Evolutionary conservation across 2,113 vertebrate species (phyloP), one percentile per base, ranked within the genome.

Genomic region (Cyanistes caeruleus): DNA sequence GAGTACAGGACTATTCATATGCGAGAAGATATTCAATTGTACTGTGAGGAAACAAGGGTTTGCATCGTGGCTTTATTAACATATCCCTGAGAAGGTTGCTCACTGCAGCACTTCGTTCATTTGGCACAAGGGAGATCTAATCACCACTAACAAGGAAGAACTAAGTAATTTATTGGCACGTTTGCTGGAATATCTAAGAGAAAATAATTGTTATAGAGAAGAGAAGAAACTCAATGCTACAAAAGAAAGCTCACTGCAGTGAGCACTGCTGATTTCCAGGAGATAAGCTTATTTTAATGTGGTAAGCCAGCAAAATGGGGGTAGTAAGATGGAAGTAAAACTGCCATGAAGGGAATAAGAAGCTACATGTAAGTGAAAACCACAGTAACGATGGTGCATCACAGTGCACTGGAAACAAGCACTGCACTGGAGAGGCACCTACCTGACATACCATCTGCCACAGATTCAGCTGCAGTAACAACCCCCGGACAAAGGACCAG

Each of bases 51-150:
- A 96, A 95, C 84, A 94, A 78, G 44, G 6, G 0, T 53, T 62
- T 65, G 78, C 60, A 77, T 88, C 82, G 65, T 13, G 60, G 62
- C 73, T 93, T 81, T 70, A 84, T 90, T 94, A 94, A 76, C 3
- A 9, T 73, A 89, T 51, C 73, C 84, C 48, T 56, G 43, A 93
- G 86, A 96, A 93, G 13, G 64, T 5, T 95, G 75, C 68, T 95
- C 56, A 59, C 52, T 62, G 72, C 73, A 84, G 52, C 0, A 0
- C 88, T 93, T 78, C 28, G 1, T 78, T 95, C 92, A 92, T 78
- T 92, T 86, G 86, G 75, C 93, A 93, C 75, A 73, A 90, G 78
- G 80, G 92, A 95, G 64, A 90, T 51, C 58, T 93, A 96, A 96
- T 95, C 58, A 39, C 76, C 68, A 80, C 63, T 87, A 95, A 90